These are phyloP conservation scores for Odontesthes bonariensis DNA, from an alignment of 2,113 vertebrate species.

Conservation along the genomic window DNA sequence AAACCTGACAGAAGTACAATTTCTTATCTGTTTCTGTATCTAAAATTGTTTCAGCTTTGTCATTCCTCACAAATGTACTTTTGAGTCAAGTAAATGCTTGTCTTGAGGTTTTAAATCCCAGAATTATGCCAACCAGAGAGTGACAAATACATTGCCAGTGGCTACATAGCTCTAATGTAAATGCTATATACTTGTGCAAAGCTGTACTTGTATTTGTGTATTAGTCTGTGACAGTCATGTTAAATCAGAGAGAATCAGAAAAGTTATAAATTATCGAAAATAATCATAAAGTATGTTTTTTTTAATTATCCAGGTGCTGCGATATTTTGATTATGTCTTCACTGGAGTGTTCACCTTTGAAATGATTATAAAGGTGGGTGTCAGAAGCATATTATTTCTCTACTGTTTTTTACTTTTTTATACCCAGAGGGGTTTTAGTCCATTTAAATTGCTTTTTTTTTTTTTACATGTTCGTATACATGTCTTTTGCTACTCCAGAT, in stretches of 20 bases:
- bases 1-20: background rate
- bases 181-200: background rate
- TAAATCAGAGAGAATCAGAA: background rate
- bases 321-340: constrained; percentile 99
- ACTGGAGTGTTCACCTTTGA: constrained; percentile 99
- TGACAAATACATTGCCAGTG: constrained; percentile 17
- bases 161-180: background rate
- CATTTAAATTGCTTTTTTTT: background rate
- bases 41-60: background rate
- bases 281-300: background rate
- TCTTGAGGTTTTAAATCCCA: background rate
- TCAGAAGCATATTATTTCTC: background rate
- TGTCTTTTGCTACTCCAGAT: constrained; percentile 83
- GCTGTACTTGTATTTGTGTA: background rate
- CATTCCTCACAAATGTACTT: background rate
- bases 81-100: constrained; percentile 1
- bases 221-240: background rate
- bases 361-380: constrained; percentile 96
- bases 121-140: background rate
- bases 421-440: background rate
- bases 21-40: background rate
- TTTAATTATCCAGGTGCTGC: constrained; percentile 87
- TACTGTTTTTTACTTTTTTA: background rate
- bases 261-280: background rate
- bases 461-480: background rate